Percentiles rank a stretch among this genome's conserved stretches.
These are phyloP conservation scores for Perognathus longimembris DNA, from an alignment of 2,113 vertebrate genomes.

Conservation along the genomic window DNA sequence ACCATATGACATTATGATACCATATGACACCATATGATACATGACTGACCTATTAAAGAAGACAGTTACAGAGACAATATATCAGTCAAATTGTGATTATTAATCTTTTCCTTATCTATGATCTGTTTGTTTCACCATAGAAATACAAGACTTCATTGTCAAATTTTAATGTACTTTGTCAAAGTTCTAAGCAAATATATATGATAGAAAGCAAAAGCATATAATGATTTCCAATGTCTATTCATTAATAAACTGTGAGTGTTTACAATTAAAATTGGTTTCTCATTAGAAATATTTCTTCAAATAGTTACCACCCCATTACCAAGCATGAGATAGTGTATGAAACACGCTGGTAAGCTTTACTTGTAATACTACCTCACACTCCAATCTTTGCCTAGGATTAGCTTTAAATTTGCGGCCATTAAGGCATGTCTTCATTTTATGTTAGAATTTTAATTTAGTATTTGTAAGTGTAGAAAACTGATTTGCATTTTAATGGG, in stretches of 20 bases:
- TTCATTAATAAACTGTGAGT: slow-evolving; percentile 21
- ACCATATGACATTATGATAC: neutral
- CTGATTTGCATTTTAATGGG: slow-evolving; percentile 81
- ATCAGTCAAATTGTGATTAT: slow-evolving; percentile 23
- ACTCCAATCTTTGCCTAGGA: slow-evolving; percentile 62
- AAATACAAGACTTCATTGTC: neutral
- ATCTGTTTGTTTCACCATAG: neutral
- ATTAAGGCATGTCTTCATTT: slow-evolving; percentile 65
- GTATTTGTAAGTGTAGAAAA: slow-evolving; percentile 76
- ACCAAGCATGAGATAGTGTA: neutral
- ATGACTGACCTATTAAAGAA: neutral
- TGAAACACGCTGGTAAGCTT: slow-evolving; percentile 25
- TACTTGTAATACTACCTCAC: slow-evolving; percentile 33
- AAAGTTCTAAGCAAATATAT: slow-evolving; percentile 2
- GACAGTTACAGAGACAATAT: neutral
- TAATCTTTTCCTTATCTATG: neutral
- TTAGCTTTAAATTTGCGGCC: slow-evolving; percentile 63
- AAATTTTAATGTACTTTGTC: slow-evolving; percentile 13
- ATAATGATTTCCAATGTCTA: slow-evolving; percentile 26
- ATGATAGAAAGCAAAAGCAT: slow-evolving; percentile 5
- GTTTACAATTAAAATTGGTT: slow-evolving; percentile 47
- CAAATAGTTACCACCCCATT: neutral
- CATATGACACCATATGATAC: neutral
- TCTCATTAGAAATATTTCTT: slow-evolving; percentile 10
- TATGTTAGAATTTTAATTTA: slow-evolving; percentile 78